phyloP scores from a whole-genome alignment of 2,113 vertebrate genomes.

The Anhinga anhinga region DNA sequence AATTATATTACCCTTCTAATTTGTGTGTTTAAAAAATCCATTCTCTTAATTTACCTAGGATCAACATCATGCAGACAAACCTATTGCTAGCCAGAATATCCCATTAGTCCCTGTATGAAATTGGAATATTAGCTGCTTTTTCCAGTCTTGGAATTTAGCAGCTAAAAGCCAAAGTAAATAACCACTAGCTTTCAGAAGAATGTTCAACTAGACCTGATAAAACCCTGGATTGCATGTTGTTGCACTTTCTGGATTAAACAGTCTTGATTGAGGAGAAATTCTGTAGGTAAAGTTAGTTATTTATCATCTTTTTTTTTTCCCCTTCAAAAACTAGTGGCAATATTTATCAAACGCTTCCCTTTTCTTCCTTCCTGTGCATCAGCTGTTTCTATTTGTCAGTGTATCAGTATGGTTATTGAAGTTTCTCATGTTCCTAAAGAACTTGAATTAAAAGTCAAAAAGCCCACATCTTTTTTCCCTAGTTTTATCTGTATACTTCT shows the following conservation, averaged over 20 bases:
- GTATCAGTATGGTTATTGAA: not conserved
- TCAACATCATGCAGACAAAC: not conserved
- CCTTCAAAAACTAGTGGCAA: not conserved
- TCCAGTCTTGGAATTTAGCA: not conserved
- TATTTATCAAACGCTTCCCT: not conserved
- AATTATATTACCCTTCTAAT: not conserved
- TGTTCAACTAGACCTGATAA: not conserved
- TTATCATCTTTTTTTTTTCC: too few relatives aligned
- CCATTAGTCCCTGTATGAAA: not conserved
- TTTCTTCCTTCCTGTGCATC: not conserved
- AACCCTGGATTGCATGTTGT: not conserved
- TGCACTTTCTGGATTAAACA: not conserved
- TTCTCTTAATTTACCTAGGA: not conserved
- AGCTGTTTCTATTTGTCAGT: not conserved
- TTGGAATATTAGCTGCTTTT: not conserved
- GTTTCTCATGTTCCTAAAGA: not conserved
- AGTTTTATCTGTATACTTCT: not conserved
- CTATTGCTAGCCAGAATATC: not conserved
- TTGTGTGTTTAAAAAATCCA: not conserved
- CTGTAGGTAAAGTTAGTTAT: accelerated
- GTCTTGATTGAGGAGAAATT: not conserved
- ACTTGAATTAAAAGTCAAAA: not conserved
- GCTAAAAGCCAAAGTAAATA: not conserved
- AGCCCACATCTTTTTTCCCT: accelerated
- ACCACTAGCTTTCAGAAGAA: not conserved